Conservation (phyloP, 2,888 invertebrate species). For the Actias luna region DNA sequence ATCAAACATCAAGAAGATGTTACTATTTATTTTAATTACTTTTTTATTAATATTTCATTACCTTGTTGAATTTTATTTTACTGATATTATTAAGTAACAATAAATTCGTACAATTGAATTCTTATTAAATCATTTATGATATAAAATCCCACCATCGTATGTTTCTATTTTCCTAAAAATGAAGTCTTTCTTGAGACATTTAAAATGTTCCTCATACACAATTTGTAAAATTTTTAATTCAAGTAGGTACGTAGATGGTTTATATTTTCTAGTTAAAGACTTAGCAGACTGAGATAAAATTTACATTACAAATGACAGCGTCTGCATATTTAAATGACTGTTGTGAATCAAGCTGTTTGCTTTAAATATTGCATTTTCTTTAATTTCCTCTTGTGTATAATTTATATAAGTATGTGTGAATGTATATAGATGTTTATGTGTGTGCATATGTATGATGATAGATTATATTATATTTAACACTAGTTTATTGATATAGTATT, state of each 20-base stretch:
- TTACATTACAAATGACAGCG: not conserved
- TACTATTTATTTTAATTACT: not conserved
- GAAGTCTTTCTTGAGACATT: not conserved
- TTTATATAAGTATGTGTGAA: too few species aligned
- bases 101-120: not conserved
- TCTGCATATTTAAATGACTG: not conserved
- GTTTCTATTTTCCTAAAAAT: not conserved
- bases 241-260: not conserved
- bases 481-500: too few species aligned
- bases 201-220: not conserved
- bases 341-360: not conserved
- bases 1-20: not conserved
- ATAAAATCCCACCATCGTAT: too few species aligned
- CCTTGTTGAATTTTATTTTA: too few species aligned
- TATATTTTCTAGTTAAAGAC: not conserved
- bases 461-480: too few species aligned
- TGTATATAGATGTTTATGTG: too few species aligned
- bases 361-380: constrained; percentile 3
- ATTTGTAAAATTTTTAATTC: not conserved
- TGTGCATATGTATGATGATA: too few species aligned
- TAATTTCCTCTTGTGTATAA: too few species aligned
- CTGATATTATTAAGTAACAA: too few species aligned
- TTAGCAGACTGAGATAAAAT: not conserved
- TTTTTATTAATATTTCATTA: not conserved
- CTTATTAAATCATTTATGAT: too few species aligned